These are phyloP conservation scores for Sula dactylatra DNA, from an alignment of 2,113 vertebrate genomes.

Conservation along the genomic window DNA sequence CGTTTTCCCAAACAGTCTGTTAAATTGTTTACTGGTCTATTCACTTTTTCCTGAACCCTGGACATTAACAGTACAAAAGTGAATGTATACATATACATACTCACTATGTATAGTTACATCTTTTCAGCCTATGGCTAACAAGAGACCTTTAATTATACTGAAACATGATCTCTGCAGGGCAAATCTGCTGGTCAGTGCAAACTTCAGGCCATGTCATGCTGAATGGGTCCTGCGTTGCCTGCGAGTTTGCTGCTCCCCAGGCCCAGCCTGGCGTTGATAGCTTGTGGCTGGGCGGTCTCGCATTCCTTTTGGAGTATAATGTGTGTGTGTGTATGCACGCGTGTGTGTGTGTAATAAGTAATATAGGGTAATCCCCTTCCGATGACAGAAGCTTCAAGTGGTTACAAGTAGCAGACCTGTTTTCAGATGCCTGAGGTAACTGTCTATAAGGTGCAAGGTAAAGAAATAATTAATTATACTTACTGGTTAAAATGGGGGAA, in stretches of 20 bases:
- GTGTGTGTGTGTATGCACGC: not conserved
- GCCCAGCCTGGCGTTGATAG: not conserved
- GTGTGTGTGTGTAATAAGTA: not conserved
- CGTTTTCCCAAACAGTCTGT: not conserved
- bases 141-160: not conserved
- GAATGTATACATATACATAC: not conserved
- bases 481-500: not conserved
- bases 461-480: conserved; percentile 50
- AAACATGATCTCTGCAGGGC: not conserved
- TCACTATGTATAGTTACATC: not conserved
- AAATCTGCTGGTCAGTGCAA: not conserved
- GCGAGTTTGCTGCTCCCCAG: not conserved
- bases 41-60: not conserved
- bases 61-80: not conserved
- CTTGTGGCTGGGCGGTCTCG: not conserved
- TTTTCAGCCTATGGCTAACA: not conserved
- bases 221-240: not conserved
- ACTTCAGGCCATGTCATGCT: not conserved
- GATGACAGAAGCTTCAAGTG: conserved; percentile 73
- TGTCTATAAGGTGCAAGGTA: conserved; percentile 32
- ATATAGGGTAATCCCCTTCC: conserved; percentile 39
- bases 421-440: conserved; percentile 27
- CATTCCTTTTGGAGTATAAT: conserved; percentile 34
- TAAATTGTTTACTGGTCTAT: not conserved
- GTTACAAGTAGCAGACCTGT: conserved; percentile 60